A percentile compares a stretch with the other conserved stretches of the same genome.
Evolutionary conservation across 2,113 vertebrate species (phyloP).

Genomic region (Peromyscus polionotus): DNA sequence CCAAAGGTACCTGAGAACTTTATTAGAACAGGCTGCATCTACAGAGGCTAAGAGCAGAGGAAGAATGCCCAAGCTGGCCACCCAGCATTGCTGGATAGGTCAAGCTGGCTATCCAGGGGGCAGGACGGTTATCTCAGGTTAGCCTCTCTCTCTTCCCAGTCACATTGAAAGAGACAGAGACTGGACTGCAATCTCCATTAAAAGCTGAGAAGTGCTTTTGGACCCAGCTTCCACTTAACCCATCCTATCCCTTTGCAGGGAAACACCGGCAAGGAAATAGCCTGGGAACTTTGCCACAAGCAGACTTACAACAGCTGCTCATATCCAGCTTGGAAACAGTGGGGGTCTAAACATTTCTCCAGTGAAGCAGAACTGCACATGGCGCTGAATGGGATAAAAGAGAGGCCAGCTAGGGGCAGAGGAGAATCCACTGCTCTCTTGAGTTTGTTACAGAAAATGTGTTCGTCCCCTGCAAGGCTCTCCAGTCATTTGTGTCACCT

Average conservation of each 20-base stretch:
- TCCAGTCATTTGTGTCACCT: not conserved
- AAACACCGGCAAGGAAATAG: not conserved
- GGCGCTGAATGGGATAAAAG: not conserved
- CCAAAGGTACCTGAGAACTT: conserved; percentile 63
- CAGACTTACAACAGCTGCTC: not conserved
- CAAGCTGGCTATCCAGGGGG: not conserved
- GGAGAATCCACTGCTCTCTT: not conserved
- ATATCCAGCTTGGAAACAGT: not conserved
- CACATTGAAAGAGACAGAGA: not conserved
- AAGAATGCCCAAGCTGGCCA: not conserved
- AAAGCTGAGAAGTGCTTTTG: not conserved
- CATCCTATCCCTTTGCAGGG: not conserved
- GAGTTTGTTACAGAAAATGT: not conserved
- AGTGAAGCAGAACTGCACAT: not conserved
- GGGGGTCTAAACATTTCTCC: not conserved
- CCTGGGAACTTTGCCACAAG: not conserved
- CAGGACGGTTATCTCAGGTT: too few species aligned
- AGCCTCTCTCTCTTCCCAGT: not conserved
- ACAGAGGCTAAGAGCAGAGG: not conserved
- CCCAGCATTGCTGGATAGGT: too few species aligned
- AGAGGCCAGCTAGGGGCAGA: not conserved
- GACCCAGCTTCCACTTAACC: not conserved
- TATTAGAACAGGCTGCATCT: not conserved
- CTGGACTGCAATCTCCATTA: not conserved
- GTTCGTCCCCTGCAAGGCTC: not conserved